phyloP scores from a whole-genome alignment of 2,113 vertebrate genomes.

The Microcebus jonahi region DNA sequence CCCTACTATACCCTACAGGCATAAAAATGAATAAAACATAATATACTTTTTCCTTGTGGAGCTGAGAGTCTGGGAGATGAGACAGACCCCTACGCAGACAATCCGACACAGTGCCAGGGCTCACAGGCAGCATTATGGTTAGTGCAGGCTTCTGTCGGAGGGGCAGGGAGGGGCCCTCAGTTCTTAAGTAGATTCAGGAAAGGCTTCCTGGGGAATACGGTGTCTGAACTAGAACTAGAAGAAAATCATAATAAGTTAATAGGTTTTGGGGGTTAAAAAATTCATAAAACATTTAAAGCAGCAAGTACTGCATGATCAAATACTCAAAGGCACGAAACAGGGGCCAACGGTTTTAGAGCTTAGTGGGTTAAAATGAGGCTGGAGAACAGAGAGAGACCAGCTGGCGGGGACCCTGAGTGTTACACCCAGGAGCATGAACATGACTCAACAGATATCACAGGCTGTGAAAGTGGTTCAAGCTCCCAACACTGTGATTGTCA shows the following conservation, averaged over 20 bases:
- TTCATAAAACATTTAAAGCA: background rate
- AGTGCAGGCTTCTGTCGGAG: rapidly evolving
- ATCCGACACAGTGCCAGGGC: rapidly evolving
- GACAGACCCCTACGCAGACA: background rate
- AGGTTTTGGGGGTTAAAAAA: background rate
- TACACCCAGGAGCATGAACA: background rate
- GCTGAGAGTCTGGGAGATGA: background rate
- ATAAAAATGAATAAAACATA: slow-evolving; percentile 7
- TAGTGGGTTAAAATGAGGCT: background rate
- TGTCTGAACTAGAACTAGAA: background rate
- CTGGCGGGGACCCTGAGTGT: background rate
- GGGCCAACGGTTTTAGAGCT: background rate
- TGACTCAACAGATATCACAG: background rate
- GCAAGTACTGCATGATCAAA: background rate
- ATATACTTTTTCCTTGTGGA: background rate
- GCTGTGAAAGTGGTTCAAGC: background rate
- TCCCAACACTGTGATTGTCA: background rate
- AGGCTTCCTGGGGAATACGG: background rate
- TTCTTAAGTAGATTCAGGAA: background rate
- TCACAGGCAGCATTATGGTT: rapidly evolving
- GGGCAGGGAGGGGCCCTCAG: background rate
- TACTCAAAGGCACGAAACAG: background rate
- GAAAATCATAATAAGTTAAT: background rate
- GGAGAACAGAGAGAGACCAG: background rate
- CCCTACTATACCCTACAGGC: background rate